phyloP scores from a whole-genome alignment of 2,797 vertebrate genomes.

The Melanotaenia trifasciata region DNA sequence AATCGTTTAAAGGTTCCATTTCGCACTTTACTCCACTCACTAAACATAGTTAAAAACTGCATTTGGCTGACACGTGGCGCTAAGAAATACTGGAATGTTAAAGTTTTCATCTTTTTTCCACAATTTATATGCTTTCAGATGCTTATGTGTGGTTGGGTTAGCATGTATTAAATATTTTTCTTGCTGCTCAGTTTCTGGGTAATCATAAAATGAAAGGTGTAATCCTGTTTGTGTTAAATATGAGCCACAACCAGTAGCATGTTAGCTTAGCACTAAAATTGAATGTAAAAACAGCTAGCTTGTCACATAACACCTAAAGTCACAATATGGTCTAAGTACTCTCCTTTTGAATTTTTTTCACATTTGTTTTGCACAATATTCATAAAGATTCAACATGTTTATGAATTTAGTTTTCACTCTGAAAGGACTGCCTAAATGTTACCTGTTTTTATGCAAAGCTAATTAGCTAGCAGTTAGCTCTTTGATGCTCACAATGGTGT shows the following conservation, averaged over 20 bases:
- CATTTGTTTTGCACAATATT: too few species aligned
- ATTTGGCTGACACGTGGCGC: neutral
- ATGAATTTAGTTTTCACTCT: neutral
- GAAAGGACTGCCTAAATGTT: neutral
- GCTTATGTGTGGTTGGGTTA: neutral
- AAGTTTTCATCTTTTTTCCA: neutral
- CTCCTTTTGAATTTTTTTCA: too few species aligned
- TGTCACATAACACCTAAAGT: too few species aligned
- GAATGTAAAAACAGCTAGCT: too few species aligned
- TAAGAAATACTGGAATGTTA: neutral
- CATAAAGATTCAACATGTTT: neutral
- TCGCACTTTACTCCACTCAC: constrained; percentile 7
- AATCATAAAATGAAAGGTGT: neutral
- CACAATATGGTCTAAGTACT: too few species aligned
- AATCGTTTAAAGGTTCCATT: constrained; percentile 29
- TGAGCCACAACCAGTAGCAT: too few species aligned
- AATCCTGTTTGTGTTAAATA: neutral
- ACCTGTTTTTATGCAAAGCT: neutral
- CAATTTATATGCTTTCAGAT: neutral
- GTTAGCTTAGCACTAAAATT: too few species aligned
- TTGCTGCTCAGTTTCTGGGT: neutral
- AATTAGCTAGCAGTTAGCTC: neutral
- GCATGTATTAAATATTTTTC: neutral
- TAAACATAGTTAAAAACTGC: constrained; percentile 11
- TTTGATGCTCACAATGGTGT: neutral